A percentile compares a stretch with the other conserved stretches of the same genome.
Conservation (phyloP, 1,140 invertebrate species). For the Melipona quadrifasciata region DNA sequence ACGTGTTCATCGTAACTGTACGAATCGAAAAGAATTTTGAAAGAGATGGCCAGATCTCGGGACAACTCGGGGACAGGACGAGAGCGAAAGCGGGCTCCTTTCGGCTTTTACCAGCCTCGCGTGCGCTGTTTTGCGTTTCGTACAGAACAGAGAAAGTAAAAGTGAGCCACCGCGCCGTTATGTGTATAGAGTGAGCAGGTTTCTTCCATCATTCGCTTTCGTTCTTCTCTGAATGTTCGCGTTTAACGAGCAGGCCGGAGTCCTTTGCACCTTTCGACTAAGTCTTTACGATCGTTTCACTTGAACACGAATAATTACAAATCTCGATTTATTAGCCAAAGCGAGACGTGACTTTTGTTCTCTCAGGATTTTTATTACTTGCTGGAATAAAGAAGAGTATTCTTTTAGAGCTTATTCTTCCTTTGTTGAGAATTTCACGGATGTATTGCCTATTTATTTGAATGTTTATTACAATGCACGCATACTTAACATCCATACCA, state of each 20-base stretch:
- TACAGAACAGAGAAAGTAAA: slow-evolving; percentile 75
- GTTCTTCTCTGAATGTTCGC: slow-evolving; percentile 54
- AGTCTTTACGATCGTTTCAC: background rate
- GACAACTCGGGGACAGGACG: slow-evolving; percentile 51
- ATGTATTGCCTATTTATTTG: no score
- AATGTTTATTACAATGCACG: no score
- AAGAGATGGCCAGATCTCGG: background rate
- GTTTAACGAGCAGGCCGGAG: background rate
- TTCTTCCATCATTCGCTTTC: slow-evolving; percentile 72
- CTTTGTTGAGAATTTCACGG: no score
- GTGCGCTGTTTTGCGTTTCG: slow-evolving; percentile 54
- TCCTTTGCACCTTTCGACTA: background rate
- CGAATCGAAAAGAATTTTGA: slow-evolving; percentile 13
- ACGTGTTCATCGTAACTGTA: background rate
- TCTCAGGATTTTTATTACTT: no score
- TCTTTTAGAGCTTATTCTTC: no score
- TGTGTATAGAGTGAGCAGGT: slow-evolving; percentile 31
- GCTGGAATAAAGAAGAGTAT: no score
- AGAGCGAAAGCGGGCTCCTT: slow-evolving; percentile 71
- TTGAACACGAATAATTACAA: background rate
- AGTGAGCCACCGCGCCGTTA: slow-evolving; percentile 57
- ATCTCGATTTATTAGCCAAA: background rate
- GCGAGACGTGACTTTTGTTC: no score
- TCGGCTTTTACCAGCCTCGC: slow-evolving; percentile 30
- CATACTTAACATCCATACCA: no score